Conservation (phyloP, 1,140 invertebrate genomes). For the Brachionus sp. region DNA sequence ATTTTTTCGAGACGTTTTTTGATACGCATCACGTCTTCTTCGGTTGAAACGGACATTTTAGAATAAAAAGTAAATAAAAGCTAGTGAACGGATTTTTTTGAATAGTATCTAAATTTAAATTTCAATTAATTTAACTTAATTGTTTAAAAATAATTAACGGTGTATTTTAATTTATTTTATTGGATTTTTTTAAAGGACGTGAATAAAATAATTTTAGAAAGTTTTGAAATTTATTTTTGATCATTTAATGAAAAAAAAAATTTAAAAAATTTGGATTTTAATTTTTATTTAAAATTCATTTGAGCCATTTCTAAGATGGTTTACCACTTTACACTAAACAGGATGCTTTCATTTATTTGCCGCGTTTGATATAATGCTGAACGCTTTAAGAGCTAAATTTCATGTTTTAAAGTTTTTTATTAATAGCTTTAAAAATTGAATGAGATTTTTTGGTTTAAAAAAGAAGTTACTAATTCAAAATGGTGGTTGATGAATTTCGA, state of each 20-base stretch:
- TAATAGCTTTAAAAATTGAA: background rate
- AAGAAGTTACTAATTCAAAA: constrained; percentile 21
- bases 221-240: background rate
- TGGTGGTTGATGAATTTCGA: background rate
- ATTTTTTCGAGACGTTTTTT: constrained; percentile 92
- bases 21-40: constrained; percentile 86
- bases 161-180: background rate
- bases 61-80: background rate
- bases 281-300: background rate
- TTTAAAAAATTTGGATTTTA: background rate
- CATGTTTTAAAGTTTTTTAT: background rate
- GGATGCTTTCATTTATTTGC: background rate
- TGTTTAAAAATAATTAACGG: background rate
- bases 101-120: constrained; percentile 13
- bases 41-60: constrained; percentile 51
- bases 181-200: background rate
- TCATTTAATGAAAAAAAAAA: background rate
- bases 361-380: background rate
- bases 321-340: background rate
- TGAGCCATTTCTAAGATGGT: background rate
- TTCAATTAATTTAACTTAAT: background rate
- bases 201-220: background rate
- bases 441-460: background rate
- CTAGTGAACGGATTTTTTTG: background rate
- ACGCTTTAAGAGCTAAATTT: background rate